A percentile compares a stretch with the other conserved stretches of the same genome.
Evolutionary conservation across 2,888 invertebrate genomes (phyloP).

Genomic region (Gerris lacustris): DNA sequence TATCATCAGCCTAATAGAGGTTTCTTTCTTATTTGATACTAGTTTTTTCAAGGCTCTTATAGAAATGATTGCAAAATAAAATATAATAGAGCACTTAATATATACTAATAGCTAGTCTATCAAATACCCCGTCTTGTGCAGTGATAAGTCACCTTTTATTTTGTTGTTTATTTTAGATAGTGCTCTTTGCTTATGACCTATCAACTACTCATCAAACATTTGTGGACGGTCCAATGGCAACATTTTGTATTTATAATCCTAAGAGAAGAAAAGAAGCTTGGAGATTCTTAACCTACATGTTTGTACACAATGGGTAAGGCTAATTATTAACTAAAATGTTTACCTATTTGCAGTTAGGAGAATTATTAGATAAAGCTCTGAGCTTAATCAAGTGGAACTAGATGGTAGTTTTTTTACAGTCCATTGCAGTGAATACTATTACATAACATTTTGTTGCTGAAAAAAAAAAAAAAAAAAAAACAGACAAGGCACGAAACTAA

Average conservation of each 20-base stretch:
- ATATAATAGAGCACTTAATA: no score
- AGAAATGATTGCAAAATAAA: no score
- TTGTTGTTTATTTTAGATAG: conserved; percentile 28
- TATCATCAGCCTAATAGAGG: conserved; percentile 45
- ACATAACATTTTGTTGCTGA: no score
- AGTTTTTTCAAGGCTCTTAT: no score
- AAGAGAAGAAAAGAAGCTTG: conserved; percentile 73
- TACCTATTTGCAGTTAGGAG: conserved; percentile 9
- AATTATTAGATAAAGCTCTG: no score
- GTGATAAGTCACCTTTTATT: background rate
- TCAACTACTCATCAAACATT: conserved; percentile 36
- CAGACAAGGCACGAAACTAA: no score
- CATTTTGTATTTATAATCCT: conserved; percentile 78
- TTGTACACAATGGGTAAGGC: conserved; percentile 82
- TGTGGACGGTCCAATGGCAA: conserved; percentile 64
- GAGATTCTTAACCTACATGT: conserved; percentile 91
- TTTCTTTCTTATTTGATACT: conserved; percentile 36
- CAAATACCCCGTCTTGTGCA: no score
- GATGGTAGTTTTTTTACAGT: no score
- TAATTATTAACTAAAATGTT: conserved; percentile 17
- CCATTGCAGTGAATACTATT: no score
- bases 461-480: no score
- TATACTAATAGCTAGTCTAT: no score
- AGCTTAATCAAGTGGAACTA: no score
- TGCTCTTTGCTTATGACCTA: conserved; percentile 31